Base-by-base conservation (phyloP, 2,113 vertebrate species). In the Apus apus region DNA sequence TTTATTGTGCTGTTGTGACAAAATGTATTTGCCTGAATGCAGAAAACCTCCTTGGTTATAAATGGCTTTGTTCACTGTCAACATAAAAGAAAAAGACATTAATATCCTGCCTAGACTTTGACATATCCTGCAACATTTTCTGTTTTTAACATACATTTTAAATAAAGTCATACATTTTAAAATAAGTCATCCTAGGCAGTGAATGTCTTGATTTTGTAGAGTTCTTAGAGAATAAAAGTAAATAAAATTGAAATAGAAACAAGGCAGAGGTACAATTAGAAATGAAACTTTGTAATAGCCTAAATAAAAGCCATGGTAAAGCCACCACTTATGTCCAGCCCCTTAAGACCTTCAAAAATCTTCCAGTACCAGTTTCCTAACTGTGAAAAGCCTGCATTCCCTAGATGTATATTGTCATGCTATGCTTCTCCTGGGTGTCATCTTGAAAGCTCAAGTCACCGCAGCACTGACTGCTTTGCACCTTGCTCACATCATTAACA, bases 391-490 rank as follows among this genome's bases (percentile, higher is more conserved):
- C 6, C 56, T 54, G 21, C 11, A 43, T 60, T 82, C 62, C 61
- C 50, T 61, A 36, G 11, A 32, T 15, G 12, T 27, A 1, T 8
- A 17, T 30, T 3, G 0, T 5, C 51, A 34, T 4, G 3, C 73
- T 71, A 5, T 5, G 38, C 29, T 61, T 36, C 50, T 75, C 40
- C 36, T 26, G 17, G 32, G 50, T 7, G 4, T 26, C 3, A 2
- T 30, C 54, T 40, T 88, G 50, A 38, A 90, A 80, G 50, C 54
- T 17, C 10, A 76, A 26, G 46, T 45, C n/a, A 62, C 32, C 40
- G 9, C 23, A 61, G 43, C 62, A 64, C 53, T 9, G 38, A 30
- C 38, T 68, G 12, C 51, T 54, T 58, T 46, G 51, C 50, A 66
- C 29, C 7, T 21, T 21, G 27, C 14, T 86, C 32, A 3, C 23